Evolutionary conservation across 2,113 vertebrate genomes (phyloP), one percentile per base, ranked within the genome.

Genomic region (Callithrix jacchus): DNA sequence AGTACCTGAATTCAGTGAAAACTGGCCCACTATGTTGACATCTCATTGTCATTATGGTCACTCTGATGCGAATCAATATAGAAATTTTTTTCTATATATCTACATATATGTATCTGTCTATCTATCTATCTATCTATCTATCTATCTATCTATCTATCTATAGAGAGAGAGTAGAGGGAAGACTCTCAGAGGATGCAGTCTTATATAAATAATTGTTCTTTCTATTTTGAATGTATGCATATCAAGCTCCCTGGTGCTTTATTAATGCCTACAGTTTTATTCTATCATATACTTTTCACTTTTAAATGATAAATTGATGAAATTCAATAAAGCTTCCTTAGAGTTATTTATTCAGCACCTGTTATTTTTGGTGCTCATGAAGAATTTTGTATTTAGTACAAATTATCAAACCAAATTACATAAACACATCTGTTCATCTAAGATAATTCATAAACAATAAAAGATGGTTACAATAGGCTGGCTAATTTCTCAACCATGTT

Each of bases 231-330:
- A 49, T 80, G 10, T 76, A 92, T 64, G 37, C 25, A 95, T 97
- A 97, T 96, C 91, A 95, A 93, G 54, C 58, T 97, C 96, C 73
- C 70, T 97, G 89, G 52, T 27, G 86, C 32, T 96, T 97, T 97
- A 97, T 94, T 96, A 96, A 96, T 94, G 10, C 47, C 40, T 95
- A 27, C 18, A 54, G 42, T 95, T 98, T 93, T 97, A 88, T 97
- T 66, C 74, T 73, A 79, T 88, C 58, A 40, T 64, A 87, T 74
- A 27, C 21, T 58, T 45, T 93, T 96, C 49, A 91, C 13, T 86
- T 97, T 98, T 91, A 74, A 91, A 91, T 95, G 64, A 97, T 96
- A 96, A 97, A 97, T 96, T 66, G 95, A 64, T 97, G 91, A 97
- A 98, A 97, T 97, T 97, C 77, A 97, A 76, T 98, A 97, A 70